These are phyloP conservation scores for Lophotriccus pileatus DNA, from an alignment of 2,797 vertebrate genomes.

Conservation along the genomic window DNA sequence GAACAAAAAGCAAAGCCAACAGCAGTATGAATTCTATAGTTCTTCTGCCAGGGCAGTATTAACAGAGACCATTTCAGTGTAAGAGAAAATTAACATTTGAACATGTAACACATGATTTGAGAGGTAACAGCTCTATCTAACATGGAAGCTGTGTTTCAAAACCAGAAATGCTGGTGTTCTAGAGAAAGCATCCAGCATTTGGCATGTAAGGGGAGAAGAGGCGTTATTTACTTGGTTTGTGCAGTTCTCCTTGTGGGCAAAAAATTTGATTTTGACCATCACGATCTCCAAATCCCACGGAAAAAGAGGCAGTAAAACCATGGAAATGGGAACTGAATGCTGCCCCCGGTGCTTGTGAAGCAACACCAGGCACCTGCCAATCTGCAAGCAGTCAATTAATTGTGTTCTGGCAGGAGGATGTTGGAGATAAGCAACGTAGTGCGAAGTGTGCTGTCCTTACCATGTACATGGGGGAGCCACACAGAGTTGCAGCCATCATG, in stretches of 20 bases:
- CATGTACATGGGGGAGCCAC: conserved; percentile 99
- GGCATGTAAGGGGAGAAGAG: neutral
- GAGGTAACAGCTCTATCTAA: neutral
- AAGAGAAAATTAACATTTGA: neutral
- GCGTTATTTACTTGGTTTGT: neutral
- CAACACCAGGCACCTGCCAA: neutral
- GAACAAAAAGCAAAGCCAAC: neutral
- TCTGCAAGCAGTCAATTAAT: neutral
- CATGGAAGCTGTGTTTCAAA: neutral
- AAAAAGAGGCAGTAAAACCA: neutral
- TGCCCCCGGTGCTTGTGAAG: neutral
- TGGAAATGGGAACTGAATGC: neutral
- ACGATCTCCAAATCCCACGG: neutral
- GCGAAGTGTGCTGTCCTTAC: conserved; percentile 72
- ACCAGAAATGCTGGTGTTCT: neutral
- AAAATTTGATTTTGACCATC: neutral
- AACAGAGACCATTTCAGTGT: neutral
- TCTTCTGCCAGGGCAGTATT: neutral
- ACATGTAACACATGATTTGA: neutral
- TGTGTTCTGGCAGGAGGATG: neutral
- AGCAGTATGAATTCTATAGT: neutral
- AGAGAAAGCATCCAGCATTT: neutral
- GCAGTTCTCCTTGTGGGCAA: neutral
- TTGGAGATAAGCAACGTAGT: neutral
- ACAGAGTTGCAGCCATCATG: conserved; percentile 99